Evolutionary conservation across 2,797 vertebrate genomes (phyloP).

Genomic region (Amphiprion clarkii): DNA sequence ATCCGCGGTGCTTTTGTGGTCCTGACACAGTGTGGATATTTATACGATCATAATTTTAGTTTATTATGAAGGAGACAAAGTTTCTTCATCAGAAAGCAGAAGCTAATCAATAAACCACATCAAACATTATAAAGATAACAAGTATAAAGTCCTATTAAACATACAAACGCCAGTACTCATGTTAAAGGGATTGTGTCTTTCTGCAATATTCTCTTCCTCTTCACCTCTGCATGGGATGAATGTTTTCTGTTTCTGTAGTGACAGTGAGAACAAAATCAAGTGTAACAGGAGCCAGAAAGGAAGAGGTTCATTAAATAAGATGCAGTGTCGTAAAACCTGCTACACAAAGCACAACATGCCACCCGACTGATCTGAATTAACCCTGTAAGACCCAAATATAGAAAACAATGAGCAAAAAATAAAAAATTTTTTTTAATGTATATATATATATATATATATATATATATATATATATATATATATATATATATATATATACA

Average conservation of each 20-base stretch:
- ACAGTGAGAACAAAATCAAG: background rate
- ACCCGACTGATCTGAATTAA: slow-evolving; percentile 4
- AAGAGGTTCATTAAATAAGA: slow-evolving; percentile 1
- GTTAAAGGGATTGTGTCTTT: background rate
- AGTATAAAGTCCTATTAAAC: background rate
- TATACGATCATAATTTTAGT: background rate
- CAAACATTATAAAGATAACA: slow-evolving; percentile 4
- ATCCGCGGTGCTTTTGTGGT: no score
- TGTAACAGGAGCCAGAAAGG: background rate
- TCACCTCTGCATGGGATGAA: background rate
- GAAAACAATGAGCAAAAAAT: no score
- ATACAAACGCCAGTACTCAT: background rate
- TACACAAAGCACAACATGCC: background rate
- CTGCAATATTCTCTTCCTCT: background rate
- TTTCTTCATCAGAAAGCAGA: background rate
- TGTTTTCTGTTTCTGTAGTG: background rate
- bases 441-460: no score
- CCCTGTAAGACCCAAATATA: no score
- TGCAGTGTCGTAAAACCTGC: background rate
- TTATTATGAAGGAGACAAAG: background rate
- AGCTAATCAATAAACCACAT: background rate
- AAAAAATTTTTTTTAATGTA: no score
- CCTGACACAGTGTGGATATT: no score
- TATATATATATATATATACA: no score
- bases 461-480: no score